Percentiles rank a stretch among this genome's conserved stretches.
These are phyloP conservation scores for Cheilosia grossa DNA, from an alignment of 2,888 invertebrate genomes.

Conservation along the genomic window DNA sequence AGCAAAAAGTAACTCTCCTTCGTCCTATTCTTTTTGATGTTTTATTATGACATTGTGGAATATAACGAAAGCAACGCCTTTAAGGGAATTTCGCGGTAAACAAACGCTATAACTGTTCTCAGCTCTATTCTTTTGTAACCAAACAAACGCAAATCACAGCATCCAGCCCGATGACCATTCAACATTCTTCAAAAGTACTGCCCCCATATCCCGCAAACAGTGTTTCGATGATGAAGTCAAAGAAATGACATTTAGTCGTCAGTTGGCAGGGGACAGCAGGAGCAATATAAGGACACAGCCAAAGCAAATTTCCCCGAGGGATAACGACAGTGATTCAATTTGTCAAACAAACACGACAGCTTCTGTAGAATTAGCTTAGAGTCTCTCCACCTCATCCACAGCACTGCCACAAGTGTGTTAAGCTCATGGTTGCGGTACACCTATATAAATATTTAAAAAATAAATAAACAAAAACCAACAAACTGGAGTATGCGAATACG, in stretches of 20 bases:
- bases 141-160: no score
- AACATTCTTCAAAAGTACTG: background rate
- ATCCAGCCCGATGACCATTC: no score
- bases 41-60: background rate
- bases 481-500: background rate
- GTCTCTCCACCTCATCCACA: conserved; percentile 55
- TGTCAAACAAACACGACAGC: conserved; percentile 69
- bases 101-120: no score
- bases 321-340: conserved; percentile 68
- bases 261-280: background rate
- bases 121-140: no score
- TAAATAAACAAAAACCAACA: conserved; percentile 32
- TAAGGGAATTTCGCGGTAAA: no score
- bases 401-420: conserved; percentile 53
- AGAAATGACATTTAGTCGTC: conserved; percentile 39
- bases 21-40: background rate
- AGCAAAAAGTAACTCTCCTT: background rate
- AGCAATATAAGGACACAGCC: conserved; percentile 15
- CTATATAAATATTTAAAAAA: conserved; percentile 62
- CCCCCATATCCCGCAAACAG: background rate
- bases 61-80: conserved; percentile 11
- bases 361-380: conserved; percentile 65
- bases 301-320: conserved; percentile 47
- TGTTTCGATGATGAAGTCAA: conserved; percentile 34
- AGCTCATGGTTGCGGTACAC: conserved; percentile 41